Percentiles rank a stretch among this genome's conserved stretches.
These are phyloP conservation scores for Gymnogyps californianus DNA, from an alignment of 2,113 vertebrate genomes.

Conservation along the genomic window DNA sequence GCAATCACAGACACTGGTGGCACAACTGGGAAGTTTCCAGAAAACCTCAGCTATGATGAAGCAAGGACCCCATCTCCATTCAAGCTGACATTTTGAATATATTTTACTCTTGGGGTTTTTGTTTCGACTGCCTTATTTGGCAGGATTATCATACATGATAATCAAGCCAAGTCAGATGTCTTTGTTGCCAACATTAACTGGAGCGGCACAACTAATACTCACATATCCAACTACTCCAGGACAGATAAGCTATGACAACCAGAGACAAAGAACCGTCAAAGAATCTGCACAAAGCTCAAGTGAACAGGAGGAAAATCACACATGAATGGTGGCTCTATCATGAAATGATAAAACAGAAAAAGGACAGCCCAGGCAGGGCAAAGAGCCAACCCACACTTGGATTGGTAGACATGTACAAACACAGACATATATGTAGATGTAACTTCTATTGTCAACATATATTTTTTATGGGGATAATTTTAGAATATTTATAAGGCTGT, in stretches of 20 bases:
- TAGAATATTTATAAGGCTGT: not conserved
- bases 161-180: not conserved
- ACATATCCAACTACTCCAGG: rapidly evolving
- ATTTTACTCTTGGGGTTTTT: not conserved
- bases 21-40: not conserved
- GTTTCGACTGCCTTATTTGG: not conserved
- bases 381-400: not conserved
- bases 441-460: not conserved
- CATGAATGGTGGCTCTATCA: not conserved
- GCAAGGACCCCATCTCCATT: not conserved
- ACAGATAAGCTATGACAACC: not conserved
- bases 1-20: not conserved
- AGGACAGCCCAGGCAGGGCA: not conserved
- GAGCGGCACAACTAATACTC: not conserved
- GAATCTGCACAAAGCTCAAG: not conserved
- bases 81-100: not conserved
- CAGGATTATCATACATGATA: not conserved
- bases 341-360: not conserved
- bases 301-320: not conserved
- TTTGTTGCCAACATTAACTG: not conserved
- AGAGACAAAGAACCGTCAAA: not conserved
- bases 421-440: not conserved
- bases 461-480: constrained; percentile 4
- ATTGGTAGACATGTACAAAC: not conserved
- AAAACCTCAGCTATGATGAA: not conserved